A percentile compares a stretch with the other conserved stretches of the same genome.
phyloP scores from a whole-genome alignment of 92 coral and sea anemone species.

The Epizoanthus scotinus region DNA sequence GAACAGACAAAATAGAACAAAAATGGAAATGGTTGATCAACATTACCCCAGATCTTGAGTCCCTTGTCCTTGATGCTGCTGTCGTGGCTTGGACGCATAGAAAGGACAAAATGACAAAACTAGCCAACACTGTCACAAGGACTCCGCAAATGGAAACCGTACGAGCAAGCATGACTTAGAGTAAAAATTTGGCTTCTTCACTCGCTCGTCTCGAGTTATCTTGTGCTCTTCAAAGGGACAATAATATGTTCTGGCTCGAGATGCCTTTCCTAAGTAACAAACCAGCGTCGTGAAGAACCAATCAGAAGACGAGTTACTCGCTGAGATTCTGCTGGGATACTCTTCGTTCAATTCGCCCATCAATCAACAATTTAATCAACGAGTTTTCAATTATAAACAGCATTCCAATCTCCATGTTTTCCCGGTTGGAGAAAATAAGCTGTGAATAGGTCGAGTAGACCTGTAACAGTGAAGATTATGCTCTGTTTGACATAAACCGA shows the following conservation, averaged over 20 bases:
- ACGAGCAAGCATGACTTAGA: slow-evolving; percentile 19
- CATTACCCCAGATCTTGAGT: slow-evolving; percentile 25
- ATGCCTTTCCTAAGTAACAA: slow-evolving; percentile 21
- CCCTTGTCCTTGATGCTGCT: slow-evolving; percentile 20
- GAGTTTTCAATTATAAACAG: slow-evolving; percentile 23
- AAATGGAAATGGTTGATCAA: not conserved
- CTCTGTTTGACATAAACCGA: slow-evolving; percentile 17
- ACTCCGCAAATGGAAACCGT: slow-evolving; percentile 11
- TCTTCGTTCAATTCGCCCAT: slow-evolving; percentile 23
- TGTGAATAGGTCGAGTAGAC: slow-evolving; percentile 21
- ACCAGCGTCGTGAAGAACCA: slow-evolving; percentile 29
- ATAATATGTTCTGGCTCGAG: slow-evolving; percentile 2
- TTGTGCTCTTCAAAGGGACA: not conserved
- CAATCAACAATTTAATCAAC: slow-evolving; percentile 39
- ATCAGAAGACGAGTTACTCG: slow-evolving; percentile 18
- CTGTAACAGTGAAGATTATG: not conserved
- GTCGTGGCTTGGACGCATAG: slow-evolving; percentile 29
- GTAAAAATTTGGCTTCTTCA: not conserved
- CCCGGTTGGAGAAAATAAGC: slow-evolving; percentile 13
- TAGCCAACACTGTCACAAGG: not conserved
- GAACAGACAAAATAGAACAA: not conserved
- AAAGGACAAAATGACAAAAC: slow-evolving; percentile 3
- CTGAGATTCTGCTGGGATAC: slow-evolving; percentile 35
- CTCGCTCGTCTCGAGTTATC: slow-evolving; percentile 16
- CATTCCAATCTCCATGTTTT: slow-evolving; percentile 15